Evolutionary conservation across 1,140 invertebrate species (phyloP), one percentile per base, ranked within the genome.

Genomic region (Dendrolimus punctatus): DNA sequence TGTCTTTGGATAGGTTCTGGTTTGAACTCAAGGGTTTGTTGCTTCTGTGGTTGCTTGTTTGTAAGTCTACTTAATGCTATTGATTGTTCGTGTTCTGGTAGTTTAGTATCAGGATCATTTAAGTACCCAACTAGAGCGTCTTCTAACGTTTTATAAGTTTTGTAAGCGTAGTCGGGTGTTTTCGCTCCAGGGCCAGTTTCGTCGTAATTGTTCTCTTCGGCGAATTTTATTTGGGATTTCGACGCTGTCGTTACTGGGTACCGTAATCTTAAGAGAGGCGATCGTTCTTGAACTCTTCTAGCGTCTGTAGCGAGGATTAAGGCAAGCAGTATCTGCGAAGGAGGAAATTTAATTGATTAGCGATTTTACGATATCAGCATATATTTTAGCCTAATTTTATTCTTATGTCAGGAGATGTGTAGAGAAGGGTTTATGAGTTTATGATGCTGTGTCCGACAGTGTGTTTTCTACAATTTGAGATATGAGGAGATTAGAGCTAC

Each of bases 201-300:
- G 53, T 87, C 85, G 52, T 87, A 88, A 46, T 82, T 80, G 67
- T 87, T 87, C 39, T 87, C 82, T n/a, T 79, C 60, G 5, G 87
- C 87, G 51, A 78, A 85, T 23, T 66, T 70, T 8, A 85, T 79
- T 54, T 88, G 87, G 4, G 71, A 62, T 38, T 71, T 58, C 5
- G 79, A 73, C 2, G 87, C 85, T 8, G 71, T 76, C 6, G 23
- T 23, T 23, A 23, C 23, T 23, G 50, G 38, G 4, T 49, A 39
- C 7, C 40, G 9, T 5, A 39, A 6, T 45, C 36, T 44, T 41
- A 39, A 51, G 6, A 8, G 42, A 9, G 42, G 37, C 4, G 40
- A 6, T 8, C 5, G 8, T 42, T 42, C 41, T 45, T 51, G 50
- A 5, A 44, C 37, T 8, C 36, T 44, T 5, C 37, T 38, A 39